phyloP scores from a whole-genome alignment of 2,888 invertebrate genomes.

The Macrophya annulata region DNA sequence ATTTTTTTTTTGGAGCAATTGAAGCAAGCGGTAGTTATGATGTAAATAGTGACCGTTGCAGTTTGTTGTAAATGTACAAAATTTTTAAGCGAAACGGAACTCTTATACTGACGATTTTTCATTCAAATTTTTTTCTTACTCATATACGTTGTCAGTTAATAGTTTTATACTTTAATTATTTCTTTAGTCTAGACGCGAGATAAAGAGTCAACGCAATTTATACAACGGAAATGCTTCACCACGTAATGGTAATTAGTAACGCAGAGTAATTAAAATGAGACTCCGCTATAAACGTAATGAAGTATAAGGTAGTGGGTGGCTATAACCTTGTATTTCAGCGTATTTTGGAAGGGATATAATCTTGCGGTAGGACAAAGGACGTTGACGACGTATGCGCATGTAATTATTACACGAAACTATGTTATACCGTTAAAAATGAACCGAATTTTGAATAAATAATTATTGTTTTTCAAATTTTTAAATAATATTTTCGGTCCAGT shows the following conservation, averaged over 20 bases:
- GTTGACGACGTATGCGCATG: background rate
- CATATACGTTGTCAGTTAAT: background rate
- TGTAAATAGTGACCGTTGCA: constrained; percentile 35
- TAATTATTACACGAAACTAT: background rate
- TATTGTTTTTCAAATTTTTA: background rate
- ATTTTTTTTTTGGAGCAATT: background rate
- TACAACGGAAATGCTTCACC: constrained; percentile 11
- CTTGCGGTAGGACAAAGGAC: background rate
- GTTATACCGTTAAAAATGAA: background rate
- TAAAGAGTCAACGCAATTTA: constrained; percentile 44
- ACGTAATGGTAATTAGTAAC: constrained; percentile 49
- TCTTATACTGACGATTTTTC: background rate
- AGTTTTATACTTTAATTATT: background rate
- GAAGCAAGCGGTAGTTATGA: background rate
- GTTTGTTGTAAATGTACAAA: constrained; percentile 34
- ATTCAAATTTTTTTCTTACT: constrained; percentile 9
- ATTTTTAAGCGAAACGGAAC: background rate
- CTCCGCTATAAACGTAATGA: constrained; percentile 36
- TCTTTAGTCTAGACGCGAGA: constrained; percentile 43
- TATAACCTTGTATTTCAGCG: background rate
- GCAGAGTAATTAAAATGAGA: constrained; percentile 43
- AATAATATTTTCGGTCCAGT: background rate
- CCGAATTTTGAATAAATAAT: background rate
- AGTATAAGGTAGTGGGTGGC: background rate
- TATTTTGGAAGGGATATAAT: background rate